These are phyloP conservation scores for Lithobius niger DNA, from an alignment of 1,140 invertebrate species.

Conservation along the genomic window DNA sequence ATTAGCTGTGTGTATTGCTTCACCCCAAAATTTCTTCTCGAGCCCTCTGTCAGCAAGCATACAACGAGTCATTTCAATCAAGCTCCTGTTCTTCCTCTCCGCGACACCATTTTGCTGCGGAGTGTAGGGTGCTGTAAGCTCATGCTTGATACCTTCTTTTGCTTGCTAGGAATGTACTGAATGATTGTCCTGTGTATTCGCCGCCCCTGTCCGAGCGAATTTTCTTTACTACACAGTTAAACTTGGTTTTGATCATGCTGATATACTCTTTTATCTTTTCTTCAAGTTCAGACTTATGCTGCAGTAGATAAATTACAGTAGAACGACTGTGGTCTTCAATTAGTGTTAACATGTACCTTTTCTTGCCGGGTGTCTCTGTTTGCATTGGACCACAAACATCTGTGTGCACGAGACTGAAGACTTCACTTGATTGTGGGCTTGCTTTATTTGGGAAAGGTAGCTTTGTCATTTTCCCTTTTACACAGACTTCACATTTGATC, in stretches of 20 bases:
- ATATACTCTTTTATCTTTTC: too few species aligned
- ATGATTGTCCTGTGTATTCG: too few species aligned
- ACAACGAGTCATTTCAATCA: slow-evolving; percentile 13
- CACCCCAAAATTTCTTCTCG: slow-evolving; percentile 15
- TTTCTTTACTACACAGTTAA: too few species aligned
- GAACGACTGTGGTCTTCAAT: too few species aligned
- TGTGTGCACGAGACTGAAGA: background rate
- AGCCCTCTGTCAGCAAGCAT: slow-evolving; percentile 16
- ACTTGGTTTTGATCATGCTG: too few species aligned
- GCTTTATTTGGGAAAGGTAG: background rate
- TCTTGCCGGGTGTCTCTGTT: too few species aligned
- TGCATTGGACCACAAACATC: background rate
- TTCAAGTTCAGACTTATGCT: too few species aligned
- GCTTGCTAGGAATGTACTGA: too few species aligned
- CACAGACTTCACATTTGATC: background rate
- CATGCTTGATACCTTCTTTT: slow-evolving; percentile 10
- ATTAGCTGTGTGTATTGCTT: slow-evolving; percentile 18
- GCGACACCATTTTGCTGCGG: slow-evolving; percentile 19
- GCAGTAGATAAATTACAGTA: too few species aligned
- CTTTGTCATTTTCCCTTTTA: background rate
- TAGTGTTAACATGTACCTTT: too few species aligned
- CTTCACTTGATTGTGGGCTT: background rate
- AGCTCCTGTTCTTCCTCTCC: slow-evolving; percentile 16
- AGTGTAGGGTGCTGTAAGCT: slow-evolving; percentile 16
- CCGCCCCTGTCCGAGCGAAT: too few species aligned